A percentile compares a stretch with the other conserved stretches of the same genome.
Evolutionary conservation across 2,113 vertebrate genomes (phyloP).

Genomic region (zebrafish (Danio rerio)): DNA sequence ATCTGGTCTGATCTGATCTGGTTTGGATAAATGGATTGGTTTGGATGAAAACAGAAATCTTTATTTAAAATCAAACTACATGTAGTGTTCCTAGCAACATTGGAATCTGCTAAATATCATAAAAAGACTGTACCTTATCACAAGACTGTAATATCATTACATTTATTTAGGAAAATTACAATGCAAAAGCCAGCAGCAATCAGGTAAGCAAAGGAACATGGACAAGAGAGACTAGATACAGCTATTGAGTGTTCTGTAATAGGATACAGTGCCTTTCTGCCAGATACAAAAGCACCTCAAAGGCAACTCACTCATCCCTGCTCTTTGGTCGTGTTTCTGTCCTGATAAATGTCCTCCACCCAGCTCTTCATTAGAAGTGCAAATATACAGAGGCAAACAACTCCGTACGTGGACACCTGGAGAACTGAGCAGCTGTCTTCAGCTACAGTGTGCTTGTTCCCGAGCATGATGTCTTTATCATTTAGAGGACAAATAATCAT

Average conservation of each 20-base stretch:
- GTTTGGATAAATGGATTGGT: too few relatives aligned
- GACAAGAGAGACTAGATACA: constrained; percentile 16
- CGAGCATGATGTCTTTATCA: constrained; percentile 23
- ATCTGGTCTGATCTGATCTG: too few relatives aligned
- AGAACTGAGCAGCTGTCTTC: constrained; percentile 18
- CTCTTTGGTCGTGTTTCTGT: neutral
- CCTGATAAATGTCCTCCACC: constrained; percentile 37
- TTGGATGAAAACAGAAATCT: too few relatives aligned
- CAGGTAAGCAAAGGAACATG: neutral
- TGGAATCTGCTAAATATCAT: neutral
- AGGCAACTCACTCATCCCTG: constrained; percentile 43
- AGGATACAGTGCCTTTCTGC: constrained; percentile 47
- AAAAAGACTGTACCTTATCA: neutral
- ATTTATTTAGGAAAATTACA: neutral
- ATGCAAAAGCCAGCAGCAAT: constrained; percentile 28
- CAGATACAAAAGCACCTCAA: constrained; percentile 51
- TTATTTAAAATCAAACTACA: too few relatives aligned
- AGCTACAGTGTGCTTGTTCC: constrained; percentile 15
- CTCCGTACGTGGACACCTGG: constrained; percentile 28
- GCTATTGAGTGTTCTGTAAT: constrained; percentile 43
- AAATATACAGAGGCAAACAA: constrained; percentile 31
- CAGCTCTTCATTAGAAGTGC: neutral
- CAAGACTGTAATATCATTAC: neutral
- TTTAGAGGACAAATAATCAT: constrained; percentile 30
- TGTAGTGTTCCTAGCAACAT: neutral